Percentiles rank a stretch among this genome's conserved stretches.
phyloP scores from a whole-genome alignment of 1,140 invertebrate genomes.

The Saccostrea glomerata region DNA sequence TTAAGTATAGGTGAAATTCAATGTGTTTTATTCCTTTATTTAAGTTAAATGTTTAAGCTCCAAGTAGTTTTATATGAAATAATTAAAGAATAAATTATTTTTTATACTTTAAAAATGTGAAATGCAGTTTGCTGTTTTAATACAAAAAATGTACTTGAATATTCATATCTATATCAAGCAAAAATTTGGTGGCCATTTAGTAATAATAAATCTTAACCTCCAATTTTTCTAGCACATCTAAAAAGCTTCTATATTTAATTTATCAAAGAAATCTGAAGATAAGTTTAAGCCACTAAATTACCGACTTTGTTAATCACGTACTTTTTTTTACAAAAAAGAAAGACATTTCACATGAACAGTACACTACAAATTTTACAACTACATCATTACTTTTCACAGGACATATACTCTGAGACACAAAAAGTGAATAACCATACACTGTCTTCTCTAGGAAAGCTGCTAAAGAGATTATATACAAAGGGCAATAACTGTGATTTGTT shows the following conservation, averaged over 20 bases:
- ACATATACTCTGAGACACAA: background rate
- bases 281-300: background rate
- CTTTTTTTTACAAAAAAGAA: background rate
- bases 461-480: conserved; percentile 26
- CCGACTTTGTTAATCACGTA: background rate
- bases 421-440: background rate
- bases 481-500: conserved; percentile 32
- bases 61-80: too few relatives aligned
- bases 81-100: too few relatives aligned
- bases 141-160: too few relatives aligned
- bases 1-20: too few relatives aligned
- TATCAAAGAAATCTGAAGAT: background rate
- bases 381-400: background rate
- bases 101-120: too few relatives aligned
- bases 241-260: background rate
- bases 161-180: background rate
- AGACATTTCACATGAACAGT: background rate
- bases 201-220: background rate
- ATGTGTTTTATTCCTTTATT: too few relatives aligned
- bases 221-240: conserved; percentile 9
- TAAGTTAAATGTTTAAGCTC: too few relatives aligned
- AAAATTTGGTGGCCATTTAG: background rate
- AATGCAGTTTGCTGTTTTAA: too few relatives aligned
- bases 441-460: conserved; percentile 21
- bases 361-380: background rate